These are phyloP conservation scores for Tiliacea aurago DNA, from an alignment of 2,888 invertebrate species.

Conservation along the genomic window DNA sequence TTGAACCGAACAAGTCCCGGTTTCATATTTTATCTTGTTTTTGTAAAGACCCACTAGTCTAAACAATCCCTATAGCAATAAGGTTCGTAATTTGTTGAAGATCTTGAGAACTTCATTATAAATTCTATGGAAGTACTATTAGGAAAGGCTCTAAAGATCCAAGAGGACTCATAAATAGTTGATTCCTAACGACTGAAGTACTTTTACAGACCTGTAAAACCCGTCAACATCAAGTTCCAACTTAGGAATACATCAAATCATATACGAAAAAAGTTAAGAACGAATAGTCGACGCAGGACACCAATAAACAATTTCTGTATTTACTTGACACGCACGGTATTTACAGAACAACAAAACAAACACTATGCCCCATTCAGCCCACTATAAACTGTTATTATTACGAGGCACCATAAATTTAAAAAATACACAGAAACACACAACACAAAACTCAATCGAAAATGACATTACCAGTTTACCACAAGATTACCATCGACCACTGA, in stretches of 20 bases:
- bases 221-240: not conserved
- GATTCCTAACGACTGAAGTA: not conserved
- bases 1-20: not conserved
- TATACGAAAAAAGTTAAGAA: not conserved
- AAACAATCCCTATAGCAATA: not conserved
- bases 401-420: not conserved
- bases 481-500: not conserved
- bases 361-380: not conserved
- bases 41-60: too few species aligned
- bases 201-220: not conserved
- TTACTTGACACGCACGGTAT: not conserved
- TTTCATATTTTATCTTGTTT: not conserved
- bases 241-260: not conserved
- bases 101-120: not conserved
- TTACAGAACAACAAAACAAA: conserved; percentile 5
- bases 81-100: not conserved
- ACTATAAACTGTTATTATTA: not conserved
- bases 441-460: not conserved
- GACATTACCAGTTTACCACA: not conserved
- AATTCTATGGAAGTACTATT: not conserved
- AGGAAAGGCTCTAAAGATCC: not conserved
- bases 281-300: conserved; percentile 1
- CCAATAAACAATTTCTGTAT: not conserved
- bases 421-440: not conserved
- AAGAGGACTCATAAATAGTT: not conserved